Conservation (phyloP, 1,140 invertebrate species). For the Pomacea maculata region DNA sequence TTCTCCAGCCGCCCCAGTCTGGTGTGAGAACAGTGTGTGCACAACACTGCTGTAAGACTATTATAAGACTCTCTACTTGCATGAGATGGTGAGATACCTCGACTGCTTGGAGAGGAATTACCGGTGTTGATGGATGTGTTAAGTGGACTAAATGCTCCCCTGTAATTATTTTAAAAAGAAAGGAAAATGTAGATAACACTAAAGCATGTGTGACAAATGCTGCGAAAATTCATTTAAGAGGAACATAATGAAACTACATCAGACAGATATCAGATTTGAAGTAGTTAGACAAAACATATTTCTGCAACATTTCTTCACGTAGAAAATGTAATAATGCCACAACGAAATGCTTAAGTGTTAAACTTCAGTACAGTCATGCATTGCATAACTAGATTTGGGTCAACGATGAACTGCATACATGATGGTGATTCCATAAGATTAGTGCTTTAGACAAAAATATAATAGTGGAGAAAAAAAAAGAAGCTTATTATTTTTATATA, state of each 20-base stretch:
- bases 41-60: slow-evolving; percentile 14
- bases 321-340: too few species aligned
- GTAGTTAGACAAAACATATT: too few species aligned
- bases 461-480: background rate
- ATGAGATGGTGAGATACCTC: slow-evolving; percentile 19
- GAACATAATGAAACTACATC: too few species aligned
- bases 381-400: too few species aligned
- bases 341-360: too few species aligned
- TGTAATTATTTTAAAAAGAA: background rate
- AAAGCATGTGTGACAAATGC: background rate
- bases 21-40: slow-evolving; percentile 27
- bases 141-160: background rate
- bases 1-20: slow-evolving; percentile 77
- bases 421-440: too few species aligned
- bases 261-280: too few species aligned
- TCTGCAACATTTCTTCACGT: too few species aligned
- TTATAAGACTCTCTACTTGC: slow-evolving; percentile 27
- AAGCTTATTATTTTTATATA: background rate
- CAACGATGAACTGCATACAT: too few species aligned
- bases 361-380: too few species aligned
- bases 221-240: too few species aligned
- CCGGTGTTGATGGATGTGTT: slow-evolving; percentile 1
- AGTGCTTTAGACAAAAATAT: background rate
- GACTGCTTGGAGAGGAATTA: background rate
- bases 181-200: background rate